Conservation (phyloP, 1,140 invertebrate species). For the Lutraria rhynchaena region DNA sequence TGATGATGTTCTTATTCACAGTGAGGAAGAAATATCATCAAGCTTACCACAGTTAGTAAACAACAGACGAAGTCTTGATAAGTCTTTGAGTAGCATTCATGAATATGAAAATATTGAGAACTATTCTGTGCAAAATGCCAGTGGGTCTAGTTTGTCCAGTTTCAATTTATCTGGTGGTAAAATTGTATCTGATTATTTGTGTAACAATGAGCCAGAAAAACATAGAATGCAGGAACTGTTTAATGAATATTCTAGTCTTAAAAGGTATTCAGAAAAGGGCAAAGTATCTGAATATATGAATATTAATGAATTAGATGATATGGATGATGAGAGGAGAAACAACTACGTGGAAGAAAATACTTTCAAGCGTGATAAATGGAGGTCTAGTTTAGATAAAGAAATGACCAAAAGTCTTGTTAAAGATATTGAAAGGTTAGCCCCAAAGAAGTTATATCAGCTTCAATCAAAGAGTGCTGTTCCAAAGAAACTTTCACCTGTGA, state of each 20-base stretch:
- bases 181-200: constrained; percentile 26
- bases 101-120: constrained; percentile 41
- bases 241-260: constrained; percentile 37
- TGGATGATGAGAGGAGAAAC: background rate
- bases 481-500: constrained; percentile 44
- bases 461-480: constrained; percentile 22
- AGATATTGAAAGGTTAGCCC: constrained; percentile 45
- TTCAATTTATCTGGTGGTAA: constrained; percentile 4
- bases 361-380: constrained; percentile 49
- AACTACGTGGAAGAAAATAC: background rate
- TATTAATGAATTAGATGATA: background rate
- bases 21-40: background rate
- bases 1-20: background rate
- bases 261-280: background rate
- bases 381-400: constrained; percentile 56
- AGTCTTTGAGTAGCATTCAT: constrained; percentile 31
- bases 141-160: constrained; percentile 13
- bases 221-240: constrained; percentile 41
- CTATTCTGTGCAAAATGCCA: constrained; percentile 23
- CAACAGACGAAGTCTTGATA: background rate
- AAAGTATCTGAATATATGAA: constrained; percentile 16
- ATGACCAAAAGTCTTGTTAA: constrained; percentile 13
- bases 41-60: background rate
- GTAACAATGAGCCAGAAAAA: constrained; percentile 25
- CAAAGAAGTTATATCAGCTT: constrained; percentile 50